These are phyloP conservation scores for Phalacrocorax brasilianus DNA, from an alignment of 2,113 vertebrate genomes.

Conservation along the genomic window DNA sequence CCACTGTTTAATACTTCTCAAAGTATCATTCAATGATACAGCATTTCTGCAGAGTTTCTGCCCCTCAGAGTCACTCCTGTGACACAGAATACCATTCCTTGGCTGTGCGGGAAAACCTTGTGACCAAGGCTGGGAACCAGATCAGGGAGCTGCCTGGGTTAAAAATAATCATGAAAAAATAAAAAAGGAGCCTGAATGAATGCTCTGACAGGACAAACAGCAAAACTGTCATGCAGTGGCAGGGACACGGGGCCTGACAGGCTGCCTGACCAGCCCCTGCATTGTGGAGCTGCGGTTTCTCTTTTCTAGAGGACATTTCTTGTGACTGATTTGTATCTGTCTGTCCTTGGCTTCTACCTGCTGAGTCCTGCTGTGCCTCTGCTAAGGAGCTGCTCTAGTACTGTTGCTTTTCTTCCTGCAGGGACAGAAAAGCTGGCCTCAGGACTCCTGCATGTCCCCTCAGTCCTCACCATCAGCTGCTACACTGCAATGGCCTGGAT, in stretches of 20 bases:
- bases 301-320: not conserved
- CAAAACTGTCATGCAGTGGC: not conserved
- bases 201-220: not conserved
- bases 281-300: accelerated
- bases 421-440: not conserved
- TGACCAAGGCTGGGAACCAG: not conserved
- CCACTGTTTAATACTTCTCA: not conserved
- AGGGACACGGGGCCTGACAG: not conserved
- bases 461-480: not conserved
- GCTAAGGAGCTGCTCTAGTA: not conserved
- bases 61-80: not conserved
- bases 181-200: not conserved
- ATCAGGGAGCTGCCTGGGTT: not conserved
- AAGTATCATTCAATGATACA: not conserved
- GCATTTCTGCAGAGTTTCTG: not conserved
- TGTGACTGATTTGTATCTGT: not conserved
- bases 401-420: not conserved
- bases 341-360: not conserved
- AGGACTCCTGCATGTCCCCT: not conserved
- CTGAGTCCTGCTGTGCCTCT: not conserved
- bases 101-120: not conserved
- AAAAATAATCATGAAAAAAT: not conserved
- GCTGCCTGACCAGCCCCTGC: not conserved
- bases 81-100: not conserved
- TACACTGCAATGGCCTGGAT: not conserved